A percentile compares a stretch with the other conserved stretches of the same genome.
Evolutionary conservation across 2,888 invertebrate genomes (phyloP).

Genomic region (Ochropleura plecta): DNA sequence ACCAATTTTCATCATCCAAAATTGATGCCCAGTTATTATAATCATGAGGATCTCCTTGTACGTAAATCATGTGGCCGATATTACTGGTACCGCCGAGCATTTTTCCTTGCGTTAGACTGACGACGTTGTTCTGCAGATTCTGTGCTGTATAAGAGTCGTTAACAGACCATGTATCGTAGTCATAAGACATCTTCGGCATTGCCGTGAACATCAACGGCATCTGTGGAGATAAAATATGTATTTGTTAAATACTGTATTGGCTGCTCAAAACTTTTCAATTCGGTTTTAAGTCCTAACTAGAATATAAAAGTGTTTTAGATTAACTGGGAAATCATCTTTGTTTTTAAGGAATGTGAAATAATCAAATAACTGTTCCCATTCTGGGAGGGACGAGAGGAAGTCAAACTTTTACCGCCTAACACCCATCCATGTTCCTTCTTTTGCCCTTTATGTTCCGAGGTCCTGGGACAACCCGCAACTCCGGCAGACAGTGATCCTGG

Average conservation of each 20-base stretch:
- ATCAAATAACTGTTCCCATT: too few species aligned
- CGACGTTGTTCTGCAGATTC: conserved; percentile 39
- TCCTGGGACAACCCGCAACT: too few species aligned
- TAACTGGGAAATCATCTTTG: neutral
- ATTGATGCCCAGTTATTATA: conserved; percentile 69
- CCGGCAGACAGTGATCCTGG: too few species aligned
- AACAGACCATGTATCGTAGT: conserved; percentile 68
- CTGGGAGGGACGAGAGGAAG: too few species aligned
- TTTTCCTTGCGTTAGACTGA: conserved; percentile 69
- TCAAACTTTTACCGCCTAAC: too few species aligned
- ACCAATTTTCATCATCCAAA: conserved; percentile 68
- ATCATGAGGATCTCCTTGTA: conserved; percentile 67
- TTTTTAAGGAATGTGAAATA: neutral
- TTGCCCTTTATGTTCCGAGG: too few species aligned
- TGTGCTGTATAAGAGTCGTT: conserved; percentile 67
- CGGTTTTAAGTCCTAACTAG: too few species aligned
- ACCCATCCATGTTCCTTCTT: too few species aligned
- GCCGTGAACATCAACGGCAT: conserved; percentile 64
- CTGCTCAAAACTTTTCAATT: neutral
- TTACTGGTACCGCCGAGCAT: conserved; percentile 76
- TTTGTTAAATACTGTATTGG: neutral
- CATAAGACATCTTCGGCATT: conserved; percentile 60
- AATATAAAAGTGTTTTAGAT: neutral
- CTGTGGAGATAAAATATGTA: conserved; percentile 60
- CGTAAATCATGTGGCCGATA: conserved; percentile 67